phyloP scores from a whole-genome alignment of 2,888 invertebrate species.

The Pandemis corylana region DNA sequence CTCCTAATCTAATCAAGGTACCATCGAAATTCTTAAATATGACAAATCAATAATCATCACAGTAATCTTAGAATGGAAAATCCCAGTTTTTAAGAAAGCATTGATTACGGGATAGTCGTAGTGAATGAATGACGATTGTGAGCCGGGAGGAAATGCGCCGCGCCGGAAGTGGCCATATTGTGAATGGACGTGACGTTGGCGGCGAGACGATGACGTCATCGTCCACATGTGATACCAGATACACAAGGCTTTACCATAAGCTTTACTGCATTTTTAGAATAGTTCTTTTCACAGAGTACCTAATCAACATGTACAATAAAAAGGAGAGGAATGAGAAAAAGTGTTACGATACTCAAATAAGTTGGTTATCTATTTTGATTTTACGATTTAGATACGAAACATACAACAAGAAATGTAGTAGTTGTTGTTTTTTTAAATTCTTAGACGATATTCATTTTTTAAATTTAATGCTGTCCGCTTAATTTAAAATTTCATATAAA shows the following conservation, averaged over 20 bases:
- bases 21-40: not conserved
- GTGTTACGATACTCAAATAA: no score
- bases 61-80: not conserved
- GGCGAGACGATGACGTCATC: conserved; percentile 63
- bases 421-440: no score
- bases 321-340: no score
- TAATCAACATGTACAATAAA: no score
- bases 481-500: not conserved
- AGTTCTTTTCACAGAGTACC: not conserved
- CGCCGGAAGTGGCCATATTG: conserved; percentile 75
- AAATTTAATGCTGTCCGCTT: not conserved
- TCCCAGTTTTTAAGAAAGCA: conserved; percentile 7
- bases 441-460: no score
- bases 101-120: conserved; percentile 37
- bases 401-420: no score
- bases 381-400: no score
- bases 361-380: no score
- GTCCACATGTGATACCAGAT: conserved; percentile 41
- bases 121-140: conserved; percentile 56
- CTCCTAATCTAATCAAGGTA: not conserved
- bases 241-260: conserved; percentile 8
- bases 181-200: conserved; percentile 69
- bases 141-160: conserved; percentile 53
- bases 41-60: not conserved
- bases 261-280: conserved; percentile 1